Evolutionary conservation across 2,113 vertebrate genomes (phyloP).

Genomic region (Salvator merianae): DNA sequence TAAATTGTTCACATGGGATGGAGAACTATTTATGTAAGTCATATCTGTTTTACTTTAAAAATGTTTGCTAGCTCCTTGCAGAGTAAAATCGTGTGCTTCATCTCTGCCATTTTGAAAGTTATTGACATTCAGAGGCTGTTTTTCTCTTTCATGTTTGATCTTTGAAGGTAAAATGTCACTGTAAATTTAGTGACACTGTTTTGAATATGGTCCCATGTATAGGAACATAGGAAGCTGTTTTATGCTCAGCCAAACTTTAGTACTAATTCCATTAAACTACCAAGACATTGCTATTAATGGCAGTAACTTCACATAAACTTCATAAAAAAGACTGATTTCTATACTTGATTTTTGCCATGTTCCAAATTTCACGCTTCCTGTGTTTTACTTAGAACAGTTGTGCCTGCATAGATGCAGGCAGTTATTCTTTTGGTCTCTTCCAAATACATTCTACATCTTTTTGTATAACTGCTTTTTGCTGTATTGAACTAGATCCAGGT

Average conservation of each 20-base stretch:
- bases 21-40: background rate
- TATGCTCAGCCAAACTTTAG: background rate
- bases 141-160: constrained; percentile 17
- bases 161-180: constrained; percentile 39
- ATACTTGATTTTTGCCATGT: background rate
- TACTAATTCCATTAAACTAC: background rate
- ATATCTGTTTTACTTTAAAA: background rate
- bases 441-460: background rate
- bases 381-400: background rate
- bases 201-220: constrained; percentile 24
- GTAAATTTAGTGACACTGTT: background rate
- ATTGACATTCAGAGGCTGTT: background rate
- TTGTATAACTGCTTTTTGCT: constrained; percentile 46
- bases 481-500: constrained; percentile 37
- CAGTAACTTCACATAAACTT: background rate
- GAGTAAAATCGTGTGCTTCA: constrained; percentile 6
- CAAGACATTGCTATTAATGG: background rate
- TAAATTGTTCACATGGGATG: background rate
- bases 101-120: constrained; percentile 24
- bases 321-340: constrained; percentile 5
- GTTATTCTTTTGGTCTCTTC: background rate
- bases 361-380: background rate
- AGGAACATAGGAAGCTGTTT: background rate
- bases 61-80: background rate
- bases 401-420: background rate